Conservation (phyloP, 1,140 invertebrate species). For the Drosophila mayri region DNA sequence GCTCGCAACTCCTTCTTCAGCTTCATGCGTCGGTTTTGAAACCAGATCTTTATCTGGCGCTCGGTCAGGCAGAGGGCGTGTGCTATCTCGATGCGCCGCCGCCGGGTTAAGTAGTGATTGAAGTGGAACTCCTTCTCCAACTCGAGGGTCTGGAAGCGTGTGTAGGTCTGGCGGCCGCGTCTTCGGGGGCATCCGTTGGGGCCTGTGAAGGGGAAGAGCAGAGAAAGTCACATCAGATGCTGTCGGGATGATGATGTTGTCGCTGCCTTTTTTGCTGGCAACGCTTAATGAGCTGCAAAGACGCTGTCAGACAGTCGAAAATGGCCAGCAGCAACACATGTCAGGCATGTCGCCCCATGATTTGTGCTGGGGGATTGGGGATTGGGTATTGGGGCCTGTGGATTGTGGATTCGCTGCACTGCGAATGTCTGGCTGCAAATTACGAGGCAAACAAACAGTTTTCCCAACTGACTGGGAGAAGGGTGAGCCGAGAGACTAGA, state of each 20-base stretch:
- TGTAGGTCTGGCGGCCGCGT: conserved; percentile 98
- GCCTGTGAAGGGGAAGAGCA: conserved; percentile 88
- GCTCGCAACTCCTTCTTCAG: conserved; percentile 97
- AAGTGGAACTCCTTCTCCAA: conserved; percentile 99
- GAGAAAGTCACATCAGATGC: conserved; percentile 64
- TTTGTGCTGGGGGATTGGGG: conserved; percentile 45
- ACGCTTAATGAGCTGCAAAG: conserved; percentile 75
- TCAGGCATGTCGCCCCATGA: conserved; percentile 54
- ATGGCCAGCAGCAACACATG: conserved; percentile 57
- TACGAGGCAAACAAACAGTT: conserved; percentile 61
- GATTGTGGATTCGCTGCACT: conserved; percentile 29
- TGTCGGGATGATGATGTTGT: conserved; percentile 20
- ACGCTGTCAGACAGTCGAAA: conserved; percentile 52
- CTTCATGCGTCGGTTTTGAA: conserved; percentile 99
- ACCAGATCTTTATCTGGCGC: conserved; percentile 99
- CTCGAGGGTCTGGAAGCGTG: conserved; percentile 96
- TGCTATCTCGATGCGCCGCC: conserved; percentile 98
- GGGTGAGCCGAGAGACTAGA: conserved; percentile 25
- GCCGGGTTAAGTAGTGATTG: conserved; percentile 97
- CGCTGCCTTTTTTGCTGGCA: conserved; percentile 37
- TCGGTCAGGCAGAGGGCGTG: conserved; percentile 98
- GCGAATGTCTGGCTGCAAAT: conserved; percentile 58
- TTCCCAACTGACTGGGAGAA: conserved; percentile 11
- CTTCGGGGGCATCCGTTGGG: conserved; percentile 97
- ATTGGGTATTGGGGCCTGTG: conserved; percentile 25